Evolutionary conservation across 2,888 invertebrate species (phyloP), one percentile per base, ranked within the genome.

Genomic region (Thera britannica): DNA sequence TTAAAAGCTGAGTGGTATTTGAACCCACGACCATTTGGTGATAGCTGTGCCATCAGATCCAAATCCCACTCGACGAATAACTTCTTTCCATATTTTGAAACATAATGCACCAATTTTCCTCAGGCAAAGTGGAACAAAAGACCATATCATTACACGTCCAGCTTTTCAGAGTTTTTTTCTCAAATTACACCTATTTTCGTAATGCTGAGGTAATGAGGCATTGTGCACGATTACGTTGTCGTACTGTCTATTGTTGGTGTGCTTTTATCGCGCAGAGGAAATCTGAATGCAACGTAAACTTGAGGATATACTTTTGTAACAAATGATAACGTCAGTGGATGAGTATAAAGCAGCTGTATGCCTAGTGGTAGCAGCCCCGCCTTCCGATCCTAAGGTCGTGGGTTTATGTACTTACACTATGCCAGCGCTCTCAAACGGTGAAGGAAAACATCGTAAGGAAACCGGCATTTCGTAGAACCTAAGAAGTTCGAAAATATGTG

Each of bases 131-230:
- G 56, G 57, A 58, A 62, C 65, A 62, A 62, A 58, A 62, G 46
- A 60, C 49, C 62, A 38, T 62, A 59, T 65, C 51, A 69, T 64
- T 64, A 68, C 46, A 52, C 57, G 65, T 64, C 58, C 49, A 63
- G 72, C 58, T 67, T 65, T 62, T 57, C 61, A 62, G 49, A 46
- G 35, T 70, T 75, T 77, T 80, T 75, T 71, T 67, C 65, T 72
- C 72, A 79, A 81, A 81, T 79, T 80, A 80, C 78, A 72, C 70
- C 71, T 74, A 72, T 72, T 75, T 81, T 78, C 79, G 79, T 78
- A 80, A 81, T 75, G 65, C 59, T 54, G 62, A 52, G 66, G 76
- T 78, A 79, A 79, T 78, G 77, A 79, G 76, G 66, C 75, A 75
- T 80, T 79, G 80, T 80, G 67, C 74, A 56, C 63, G 59, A 72